phyloP scores from a whole-genome alignment of 2,888 invertebrate genomes.

The Drosophila koepferae region DNA sequence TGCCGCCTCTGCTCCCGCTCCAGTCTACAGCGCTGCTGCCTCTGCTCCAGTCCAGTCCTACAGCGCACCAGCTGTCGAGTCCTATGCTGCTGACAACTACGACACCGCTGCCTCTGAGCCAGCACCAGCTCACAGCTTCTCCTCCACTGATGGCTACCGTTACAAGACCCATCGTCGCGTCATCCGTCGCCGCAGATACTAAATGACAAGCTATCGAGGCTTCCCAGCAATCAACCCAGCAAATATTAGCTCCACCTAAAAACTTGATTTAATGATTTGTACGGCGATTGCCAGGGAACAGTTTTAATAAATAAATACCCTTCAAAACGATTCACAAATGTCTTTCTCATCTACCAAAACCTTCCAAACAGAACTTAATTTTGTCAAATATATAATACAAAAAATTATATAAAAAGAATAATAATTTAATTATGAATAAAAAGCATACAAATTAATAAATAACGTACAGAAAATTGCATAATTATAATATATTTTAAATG shows the following conservation, averaged over 20 bases:
- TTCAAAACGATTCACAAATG: conserved; percentile 21
- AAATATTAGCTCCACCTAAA: conserved; percentile 30
- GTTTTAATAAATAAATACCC: conserved; percentile 48
- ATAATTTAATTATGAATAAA: background rate
- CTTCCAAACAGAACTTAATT: background rate
- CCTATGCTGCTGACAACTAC: conserved; percentile 45
- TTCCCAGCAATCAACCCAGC: conserved; percentile 22
- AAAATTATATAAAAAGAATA: background rate
- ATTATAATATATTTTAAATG: background rate
- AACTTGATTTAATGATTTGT: conserved; percentile 35
- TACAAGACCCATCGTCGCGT: conserved; percentile 82
- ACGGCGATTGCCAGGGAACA: conserved; percentile 58
- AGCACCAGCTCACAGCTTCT: conserved; percentile 77
- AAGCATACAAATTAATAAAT: background rate
- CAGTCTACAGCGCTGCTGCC: conserved; percentile 43
- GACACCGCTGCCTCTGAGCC: conserved; percentile 50
- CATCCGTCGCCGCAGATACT: conserved; percentile 76
- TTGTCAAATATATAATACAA: background rate
- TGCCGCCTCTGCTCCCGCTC: conserved; percentile 67
- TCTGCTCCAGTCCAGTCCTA: conserved; percentile 45
- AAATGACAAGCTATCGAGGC: conserved; percentile 54
- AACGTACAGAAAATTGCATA: background rate
- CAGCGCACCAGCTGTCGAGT: conserved; percentile 27
- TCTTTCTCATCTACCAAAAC: background rate
- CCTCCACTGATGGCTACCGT: conserved; percentile 82